Evolutionary conservation across 2,113 vertebrate species (phyloP).

Genomic region (Hippolais icterina): DNA sequence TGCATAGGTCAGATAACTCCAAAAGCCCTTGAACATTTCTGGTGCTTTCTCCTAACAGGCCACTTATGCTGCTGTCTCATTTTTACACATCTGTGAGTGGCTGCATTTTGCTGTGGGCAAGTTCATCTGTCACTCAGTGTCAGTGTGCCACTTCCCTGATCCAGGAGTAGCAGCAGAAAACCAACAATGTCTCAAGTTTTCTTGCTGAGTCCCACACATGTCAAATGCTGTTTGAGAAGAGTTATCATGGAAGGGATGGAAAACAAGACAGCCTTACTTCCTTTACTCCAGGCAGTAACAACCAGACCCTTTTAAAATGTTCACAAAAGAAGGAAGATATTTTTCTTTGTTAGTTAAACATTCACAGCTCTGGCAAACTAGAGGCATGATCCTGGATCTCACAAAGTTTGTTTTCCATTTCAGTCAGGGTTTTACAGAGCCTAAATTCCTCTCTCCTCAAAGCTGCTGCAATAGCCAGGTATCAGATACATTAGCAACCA

Average conservation of each 20-base stretch:
- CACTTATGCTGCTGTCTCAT: not conserved
- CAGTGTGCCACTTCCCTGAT: not conserved
- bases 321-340: not conserved
- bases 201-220: not conserved
- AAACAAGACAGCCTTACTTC: not conserved
- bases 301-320: not conserved
- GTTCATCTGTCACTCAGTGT: not conserved
- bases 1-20: not conserved
- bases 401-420: not conserved
- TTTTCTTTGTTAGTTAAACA: not conserved
- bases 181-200: not conserved
- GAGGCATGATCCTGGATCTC: not conserved
- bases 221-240: not conserved
- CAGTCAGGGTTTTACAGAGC: not conserved
- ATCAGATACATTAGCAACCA: not conserved
- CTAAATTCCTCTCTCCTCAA: not conserved
- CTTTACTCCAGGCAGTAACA: not conserved
- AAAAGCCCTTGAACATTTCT: not conserved
- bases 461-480: not conserved
- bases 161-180: not conserved
- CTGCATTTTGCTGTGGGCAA: not conserved
- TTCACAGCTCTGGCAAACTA: not conserved
- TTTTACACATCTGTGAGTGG: not conserved
- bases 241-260: not conserved
- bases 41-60: not conserved